Base-by-base conservation (phyloP, 2,113 vertebrate species). In the Lipophrys pholis region DNA sequence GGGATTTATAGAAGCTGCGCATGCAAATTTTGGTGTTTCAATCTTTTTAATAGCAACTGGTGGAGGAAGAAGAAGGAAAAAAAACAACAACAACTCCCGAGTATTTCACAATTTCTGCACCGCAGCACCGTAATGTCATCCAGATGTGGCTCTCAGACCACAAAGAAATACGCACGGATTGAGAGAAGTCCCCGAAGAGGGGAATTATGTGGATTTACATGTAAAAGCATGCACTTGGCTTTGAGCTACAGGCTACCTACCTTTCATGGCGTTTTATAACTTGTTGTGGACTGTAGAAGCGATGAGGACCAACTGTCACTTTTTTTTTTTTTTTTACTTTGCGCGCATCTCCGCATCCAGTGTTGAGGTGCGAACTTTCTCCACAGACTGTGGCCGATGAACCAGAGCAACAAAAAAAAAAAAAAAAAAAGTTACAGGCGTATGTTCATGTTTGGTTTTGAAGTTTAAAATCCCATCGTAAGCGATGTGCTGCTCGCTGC, bases 51-150 rank as follows among this genome's bases (percentile, higher is more conserved):
- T 43, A 7, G 56, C n/a, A 42, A 62, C 11, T 45, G 38, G 30
- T 57, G 62, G 75, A 89, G 90, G 39, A 11, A n/a, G 21, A 43
- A 36, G 3, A 4, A n/a, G n/a, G n/a, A n/a, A n/a, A n/a, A n/a
- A 30, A 30, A 30, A 30, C 2, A 30, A 30, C 21, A 30, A 30
- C 21, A 59, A 88, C 5, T 91, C 84, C 88, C 86, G 93, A 92
- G 85, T 71, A 82, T 93, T 94, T 93, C 91, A 92, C 92, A 92
- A 84, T 84, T 91, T 94, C 83, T 88, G 77, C 92, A 88, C 90
- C 91, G 86, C 91, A 95, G 77, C 92, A 88, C 90, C 91, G 86
- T 92, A 95, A 96, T 95, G 89, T 86, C 78, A 94, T 93, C 95
- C 96, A 98, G 95, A 97, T 97, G 95, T 94, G 63, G 12, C 40